Base-by-base conservation (phyloP, 2,888 invertebrate species). In the Synergus itoensis region DNA sequence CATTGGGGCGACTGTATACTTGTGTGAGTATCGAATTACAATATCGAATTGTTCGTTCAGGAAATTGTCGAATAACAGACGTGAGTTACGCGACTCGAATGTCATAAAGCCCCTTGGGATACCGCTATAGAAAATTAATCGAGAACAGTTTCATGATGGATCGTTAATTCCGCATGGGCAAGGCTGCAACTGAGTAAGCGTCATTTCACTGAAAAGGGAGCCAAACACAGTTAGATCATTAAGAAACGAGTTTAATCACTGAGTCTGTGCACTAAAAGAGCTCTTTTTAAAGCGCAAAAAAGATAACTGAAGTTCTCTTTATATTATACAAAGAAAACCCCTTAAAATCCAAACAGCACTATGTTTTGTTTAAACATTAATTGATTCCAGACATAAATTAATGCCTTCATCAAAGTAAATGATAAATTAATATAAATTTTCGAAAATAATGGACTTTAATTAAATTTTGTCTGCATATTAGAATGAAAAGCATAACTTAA, bases 21-120 rank as follows among this genome's bases (percentile, higher is more conserved):
- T 43, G 67, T 67, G 43, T 67, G 43, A 41, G 43, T 45, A 28
- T 28, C 28, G 28, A 28, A 28, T 28, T 28, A 28, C 28, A 28
- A 28, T 28, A 28, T 28, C 21, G 43, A 67, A 43, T 43, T 18
- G 45, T 21, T 43, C 16, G 11, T 12, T 18, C 67, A 43, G 12
- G 8, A 67, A 12, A 67, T 12, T 12, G 18, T 21, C 43, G 9
- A 12, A 67, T 67, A 12, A 45, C 43, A 65, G n/a, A 18, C 43
- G 11, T 67, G 43, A 67, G 40, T 64, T 67, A 67, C 67, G 11
- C 3, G 45, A 45, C 67, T 67, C 41, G 67, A 67, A 67, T 67
- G 43, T 67, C 67, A 43, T 67, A 67, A 67, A 67, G 43, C 43
- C 43, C 67, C 18, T 21, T 67, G 43, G 67, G 21, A 21, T 67